These are phyloP conservation scores for Neogobius melanostomus DNA, from an alignment of 2,113 vertebrate species.

Conservation along the genomic window DNA sequence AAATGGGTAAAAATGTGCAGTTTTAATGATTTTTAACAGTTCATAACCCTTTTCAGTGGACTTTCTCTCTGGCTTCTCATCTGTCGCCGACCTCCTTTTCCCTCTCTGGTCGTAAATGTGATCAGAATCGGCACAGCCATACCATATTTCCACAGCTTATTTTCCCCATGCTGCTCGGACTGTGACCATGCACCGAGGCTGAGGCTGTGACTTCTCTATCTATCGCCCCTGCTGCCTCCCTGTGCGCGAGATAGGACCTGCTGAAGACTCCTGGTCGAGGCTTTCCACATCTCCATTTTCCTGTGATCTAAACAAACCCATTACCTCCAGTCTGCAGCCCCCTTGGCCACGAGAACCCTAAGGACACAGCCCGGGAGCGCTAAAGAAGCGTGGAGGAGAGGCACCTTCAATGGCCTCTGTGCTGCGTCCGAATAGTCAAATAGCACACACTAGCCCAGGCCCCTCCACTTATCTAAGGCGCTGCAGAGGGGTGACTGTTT, in stretches of 20 bases:
- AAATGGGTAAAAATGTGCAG: no score
- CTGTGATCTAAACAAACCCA: conserved; percentile 82
- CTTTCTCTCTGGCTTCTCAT: not conserved
- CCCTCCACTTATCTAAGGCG: conserved; percentile 77
- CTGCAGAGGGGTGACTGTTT: conserved; percentile 78
- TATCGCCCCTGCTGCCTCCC: not conserved
- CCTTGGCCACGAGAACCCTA: conserved; percentile 43
- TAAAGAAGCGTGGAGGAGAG: conserved; percentile 77
- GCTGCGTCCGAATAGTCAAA: conserved; percentile 61
- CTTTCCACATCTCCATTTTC: conserved; percentile 78
- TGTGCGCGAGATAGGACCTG: conserved; percentile 57
- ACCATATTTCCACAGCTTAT: conserved; percentile 47
- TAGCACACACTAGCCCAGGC: conserved; percentile 29
- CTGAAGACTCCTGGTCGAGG: conserved; percentile 56
- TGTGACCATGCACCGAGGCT: conserved; percentile 45
- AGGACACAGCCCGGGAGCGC: conserved; percentile 63
- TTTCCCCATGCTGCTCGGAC: conserved; percentile 41
- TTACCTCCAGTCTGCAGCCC: conserved; percentile 68
- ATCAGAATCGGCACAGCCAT: conserved; percentile 67
- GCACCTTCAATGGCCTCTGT: conserved; percentile 69
- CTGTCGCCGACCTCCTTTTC: conserved; percentile 10
- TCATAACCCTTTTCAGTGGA: not conserved
- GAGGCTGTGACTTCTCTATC: conserved; percentile 56
- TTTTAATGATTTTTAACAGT: not conserved
- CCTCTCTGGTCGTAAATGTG: conserved; percentile 63